phyloP scores from a whole-genome alignment of 30 jellyfish, hydroid and myxozoan species.

The Clytia hemisphaerica region DNA sequence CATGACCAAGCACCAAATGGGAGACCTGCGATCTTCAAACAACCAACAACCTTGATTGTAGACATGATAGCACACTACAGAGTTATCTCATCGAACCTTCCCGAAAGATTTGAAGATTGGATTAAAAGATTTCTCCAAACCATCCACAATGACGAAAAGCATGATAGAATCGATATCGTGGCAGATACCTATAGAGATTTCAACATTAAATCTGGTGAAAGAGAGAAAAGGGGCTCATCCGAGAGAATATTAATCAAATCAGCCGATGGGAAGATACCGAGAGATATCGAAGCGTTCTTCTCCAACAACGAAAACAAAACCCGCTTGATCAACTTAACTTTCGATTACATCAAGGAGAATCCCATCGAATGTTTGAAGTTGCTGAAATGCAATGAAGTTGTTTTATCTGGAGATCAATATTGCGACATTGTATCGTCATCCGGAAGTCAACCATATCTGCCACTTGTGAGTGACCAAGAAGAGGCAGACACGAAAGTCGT shows the following conservation, averaged over 20 bases:
- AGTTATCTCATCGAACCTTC: slow-evolving; percentile 22
- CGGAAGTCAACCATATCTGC: too few species aligned
- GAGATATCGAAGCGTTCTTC: slow-evolving; percentile 18
- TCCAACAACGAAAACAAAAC: slow-evolving; percentile 34
- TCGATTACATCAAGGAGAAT: background rate
- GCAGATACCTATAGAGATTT: slow-evolving; percentile 38
- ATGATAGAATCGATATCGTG: slow-evolving; percentile 40
- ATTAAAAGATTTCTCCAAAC: slow-evolving; percentile 2
- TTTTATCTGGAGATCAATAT: background rate
- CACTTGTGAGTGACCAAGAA: too few species aligned
- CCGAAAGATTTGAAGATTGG: slow-evolving; percentile 23
- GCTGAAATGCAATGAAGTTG: slow-evolving; percentile 8
- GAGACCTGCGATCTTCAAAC: too few species aligned
- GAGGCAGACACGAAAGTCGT: too few species aligned
- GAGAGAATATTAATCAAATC: slow-evolving; percentile 13
- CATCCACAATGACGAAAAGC: slow-evolving; percentile 9
- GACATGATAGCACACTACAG: slow-evolving; percentile 39
- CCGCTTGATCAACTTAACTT: slow-evolving; percentile 25
- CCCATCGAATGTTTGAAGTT: background rate
- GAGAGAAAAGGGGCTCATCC: slow-evolving; percentile 18
- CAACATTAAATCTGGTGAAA: slow-evolving; percentile 15
- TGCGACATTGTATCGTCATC: too few species aligned
- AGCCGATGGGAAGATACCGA: slow-evolving; percentile 19
- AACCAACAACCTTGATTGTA: slow-evolving; percentile 16
- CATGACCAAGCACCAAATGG: too few species aligned